These are phyloP conservation scores for Laterallus jamaicensis DNA, from an alignment of 2,113 vertebrate species.

Conservation along the genomic window DNA sequence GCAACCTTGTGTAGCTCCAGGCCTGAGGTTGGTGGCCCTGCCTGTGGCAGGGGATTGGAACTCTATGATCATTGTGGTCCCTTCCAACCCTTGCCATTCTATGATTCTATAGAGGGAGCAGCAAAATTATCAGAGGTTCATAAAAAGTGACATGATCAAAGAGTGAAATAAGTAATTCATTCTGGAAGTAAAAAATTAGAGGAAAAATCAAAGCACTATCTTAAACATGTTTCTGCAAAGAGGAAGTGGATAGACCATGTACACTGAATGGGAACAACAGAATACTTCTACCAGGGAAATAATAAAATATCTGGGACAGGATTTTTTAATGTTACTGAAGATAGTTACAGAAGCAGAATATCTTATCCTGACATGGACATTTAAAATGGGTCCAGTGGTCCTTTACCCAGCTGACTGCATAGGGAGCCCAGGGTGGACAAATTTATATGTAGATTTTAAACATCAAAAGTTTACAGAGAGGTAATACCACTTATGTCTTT, in stretches of 20 bases:
- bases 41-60: too few relatives aligned
- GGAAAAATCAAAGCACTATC: neutral
- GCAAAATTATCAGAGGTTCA: accelerated
- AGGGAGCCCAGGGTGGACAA: neutral
- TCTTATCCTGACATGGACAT: accelerated
- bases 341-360: neutral
- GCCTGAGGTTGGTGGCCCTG: too few relatives aligned
- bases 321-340: neutral
- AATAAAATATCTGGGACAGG: neutral
- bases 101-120: too few relatives aligned
- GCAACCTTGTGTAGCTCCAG: too few relatives aligned
- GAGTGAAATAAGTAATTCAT: neutral
- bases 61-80: too few relatives aligned
- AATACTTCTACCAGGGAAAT: neutral
- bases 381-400: neutral
- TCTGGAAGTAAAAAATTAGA: neutral
- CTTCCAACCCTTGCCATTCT: too few relatives aligned
- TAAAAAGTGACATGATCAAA: accelerated
- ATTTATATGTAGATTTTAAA: neutral
- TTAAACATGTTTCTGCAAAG: neutral
- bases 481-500: accelerated
- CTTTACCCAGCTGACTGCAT: accelerated
- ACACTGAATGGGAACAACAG: neutral
- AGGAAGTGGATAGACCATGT: accelerated
- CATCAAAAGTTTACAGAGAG: neutral